phyloP scores from a whole-genome alignment of 2,888 invertebrate genomes.

The Torymus aiolomorphi region DNA sequence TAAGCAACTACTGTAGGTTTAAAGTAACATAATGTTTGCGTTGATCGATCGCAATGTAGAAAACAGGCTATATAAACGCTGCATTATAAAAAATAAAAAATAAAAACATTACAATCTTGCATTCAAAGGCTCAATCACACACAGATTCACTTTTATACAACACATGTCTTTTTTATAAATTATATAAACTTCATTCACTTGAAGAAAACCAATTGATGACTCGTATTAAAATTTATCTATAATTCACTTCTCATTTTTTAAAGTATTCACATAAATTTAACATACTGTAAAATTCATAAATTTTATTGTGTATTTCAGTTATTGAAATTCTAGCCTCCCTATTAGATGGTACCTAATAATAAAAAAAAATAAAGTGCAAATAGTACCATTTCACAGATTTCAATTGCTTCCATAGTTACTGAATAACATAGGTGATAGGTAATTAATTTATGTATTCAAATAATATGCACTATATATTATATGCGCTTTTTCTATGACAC shows the following conservation, averaged over 20 bases:
- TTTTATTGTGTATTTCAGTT: too few species aligned
- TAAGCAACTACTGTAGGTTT: conserved; percentile 33
- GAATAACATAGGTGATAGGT: too few species aligned
- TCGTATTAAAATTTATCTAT: too few species aligned
- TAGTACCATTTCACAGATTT: too few species aligned
- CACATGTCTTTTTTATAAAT: conserved; percentile 30
- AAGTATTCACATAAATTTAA: neutral
- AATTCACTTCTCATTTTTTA: neutral
- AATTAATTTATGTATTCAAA: too few species aligned
- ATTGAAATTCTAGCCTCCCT: too few species aligned
- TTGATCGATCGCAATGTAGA: conserved; percentile 37
- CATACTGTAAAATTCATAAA: too few species aligned
- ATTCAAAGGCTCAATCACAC: conserved; percentile 42
- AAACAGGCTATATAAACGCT: conserved; percentile 42
- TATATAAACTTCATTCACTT: conserved; percentile 21
- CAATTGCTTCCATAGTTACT: too few species aligned
- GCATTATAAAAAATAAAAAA: conserved; percentile 43
- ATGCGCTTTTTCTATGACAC: neutral
- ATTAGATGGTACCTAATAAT: too few species aligned
- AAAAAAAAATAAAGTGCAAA: too few species aligned
- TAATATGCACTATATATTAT: too few species aligned
- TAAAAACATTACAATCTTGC: conserved; percentile 43
- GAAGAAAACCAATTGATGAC: conserved; percentile 31
- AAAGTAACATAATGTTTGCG: conserved; percentile 45
- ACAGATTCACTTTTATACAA: conserved; percentile 44